Evolutionary conservation across 2,113 vertebrate genomes (phyloP), one percentile per base, ranked within the genome.

Genomic region (Solenodon paradoxus): DNA sequence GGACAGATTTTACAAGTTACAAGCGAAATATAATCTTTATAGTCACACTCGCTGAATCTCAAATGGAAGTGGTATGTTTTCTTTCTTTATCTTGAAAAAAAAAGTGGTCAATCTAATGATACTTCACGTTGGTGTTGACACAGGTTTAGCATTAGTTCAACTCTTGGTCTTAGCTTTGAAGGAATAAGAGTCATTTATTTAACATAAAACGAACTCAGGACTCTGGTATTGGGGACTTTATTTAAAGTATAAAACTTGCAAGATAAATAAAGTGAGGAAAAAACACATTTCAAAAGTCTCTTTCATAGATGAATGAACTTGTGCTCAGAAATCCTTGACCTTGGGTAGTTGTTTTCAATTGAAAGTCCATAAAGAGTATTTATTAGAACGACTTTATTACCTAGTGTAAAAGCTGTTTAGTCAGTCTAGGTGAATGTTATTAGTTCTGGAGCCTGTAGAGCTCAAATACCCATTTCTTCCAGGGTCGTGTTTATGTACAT

Each of bases 151-250:
- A 83, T n/a, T 64, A 35, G 38, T 20, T 90, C 12, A 69, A 88
- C 11, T 40, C 13, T 74, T 89, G 17, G 68, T 49, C n/a, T 87
- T 47, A 80, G 30, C 9, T 93, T 95, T 63, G 89, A 92, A 96
- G 78, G 13, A n/a, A 51, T 68, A 59, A 79, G 38, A 88, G 10
- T 0, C 42, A 32, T 13, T 79, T 83, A 35, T 47, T 90, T 97
- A 91, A 83, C 66, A 66, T 38, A 87, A 78, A 63, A 68, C 22
- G 40, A 82, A 64, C 49, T 13, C 75, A 77, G 59, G 66, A 63
- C 63, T 85, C 78, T 32, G 10, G 19, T n/a, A 88, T 79, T 55
- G 47, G n/a, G 35, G 22, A 40, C 30, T 90, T 92, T 30, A 75
- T 55, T 87, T 79, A 47, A 88, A 92, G 51, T 90, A 59, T 26